phyloP scores from a whole-genome alignment of 2,113 vertebrate species.

The Dromaius novaehollandiae region DNA sequence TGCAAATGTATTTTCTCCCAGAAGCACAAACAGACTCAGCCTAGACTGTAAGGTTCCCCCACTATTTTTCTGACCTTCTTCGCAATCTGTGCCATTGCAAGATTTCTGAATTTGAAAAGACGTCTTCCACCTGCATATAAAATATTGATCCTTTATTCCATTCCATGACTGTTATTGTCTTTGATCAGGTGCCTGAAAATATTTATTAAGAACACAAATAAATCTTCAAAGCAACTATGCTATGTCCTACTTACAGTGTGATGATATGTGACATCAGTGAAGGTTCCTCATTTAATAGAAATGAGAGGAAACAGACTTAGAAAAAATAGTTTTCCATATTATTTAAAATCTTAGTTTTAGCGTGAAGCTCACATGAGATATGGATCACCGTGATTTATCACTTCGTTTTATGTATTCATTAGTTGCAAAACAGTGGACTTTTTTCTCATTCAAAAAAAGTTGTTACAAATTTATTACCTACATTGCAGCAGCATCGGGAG shows the following conservation, averaged over 20 bases:
- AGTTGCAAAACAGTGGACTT: background rate
- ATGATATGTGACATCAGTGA: fast-evolving
- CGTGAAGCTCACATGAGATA: background rate
- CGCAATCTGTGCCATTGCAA: background rate
- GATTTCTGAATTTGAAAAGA: background rate
- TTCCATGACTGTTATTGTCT: background rate
- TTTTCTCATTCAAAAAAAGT: background rate
- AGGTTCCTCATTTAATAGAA: background rate
- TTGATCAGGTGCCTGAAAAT: background rate
- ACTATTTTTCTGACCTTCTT: background rate
- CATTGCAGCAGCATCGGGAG: background rate
- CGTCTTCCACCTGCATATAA: background rate
- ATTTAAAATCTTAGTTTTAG: background rate
- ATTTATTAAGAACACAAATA: background rate
- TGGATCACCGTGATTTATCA: background rate
- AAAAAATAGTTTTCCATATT: background rate
- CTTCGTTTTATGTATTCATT: background rate
- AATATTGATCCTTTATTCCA: background rate
- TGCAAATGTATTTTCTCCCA: background rate
- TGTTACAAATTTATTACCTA: background rate
- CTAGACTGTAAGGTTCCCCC: background rate
- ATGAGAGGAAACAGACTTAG: background rate
- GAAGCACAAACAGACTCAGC: background rate
- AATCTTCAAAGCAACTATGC: background rate
- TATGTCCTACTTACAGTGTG: background rate